Conservation (phyloP, 2,797 vertebrate species). For the Heteromormyrus szaboi region DNA sequence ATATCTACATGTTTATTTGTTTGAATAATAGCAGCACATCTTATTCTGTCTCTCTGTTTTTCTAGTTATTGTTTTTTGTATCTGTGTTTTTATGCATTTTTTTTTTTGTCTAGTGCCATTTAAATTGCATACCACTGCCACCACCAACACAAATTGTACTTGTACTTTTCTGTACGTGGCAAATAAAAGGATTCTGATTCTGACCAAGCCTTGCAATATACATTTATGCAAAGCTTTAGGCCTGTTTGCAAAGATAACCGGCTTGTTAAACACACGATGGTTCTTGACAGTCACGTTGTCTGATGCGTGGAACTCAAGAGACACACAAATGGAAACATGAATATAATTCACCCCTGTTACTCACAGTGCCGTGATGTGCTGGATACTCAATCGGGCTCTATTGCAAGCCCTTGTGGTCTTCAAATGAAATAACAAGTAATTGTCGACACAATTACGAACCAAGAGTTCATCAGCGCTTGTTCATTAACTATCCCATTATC, state of each 20-base stretch:
- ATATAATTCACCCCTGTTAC: background rate
- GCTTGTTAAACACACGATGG: background rate
- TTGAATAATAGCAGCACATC: background rate
- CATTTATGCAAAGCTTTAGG: background rate
- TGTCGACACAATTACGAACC: background rate
- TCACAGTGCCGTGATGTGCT: background rate
- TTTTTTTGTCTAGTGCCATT: background rate
- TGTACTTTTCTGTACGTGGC: background rate
- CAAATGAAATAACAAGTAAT: constrained; percentile 2
- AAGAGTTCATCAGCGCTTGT: background rate
- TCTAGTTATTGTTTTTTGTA: background rate
- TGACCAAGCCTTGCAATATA: background rate
- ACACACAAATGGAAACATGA: background rate
- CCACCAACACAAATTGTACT: background rate
- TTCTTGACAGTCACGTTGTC: background rate
- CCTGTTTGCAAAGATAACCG: background rate
- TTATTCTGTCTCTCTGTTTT: background rate
- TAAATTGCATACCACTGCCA: background rate
- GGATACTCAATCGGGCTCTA: background rate
- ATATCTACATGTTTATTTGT: background rate
- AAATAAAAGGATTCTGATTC: background rate
- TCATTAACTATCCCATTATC: background rate
- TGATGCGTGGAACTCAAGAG: background rate
- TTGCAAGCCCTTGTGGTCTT: background rate
- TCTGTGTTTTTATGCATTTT: background rate